Conservation (phyloP, 2,797 vertebrate species). For the Catharus ustulatus region DNA sequence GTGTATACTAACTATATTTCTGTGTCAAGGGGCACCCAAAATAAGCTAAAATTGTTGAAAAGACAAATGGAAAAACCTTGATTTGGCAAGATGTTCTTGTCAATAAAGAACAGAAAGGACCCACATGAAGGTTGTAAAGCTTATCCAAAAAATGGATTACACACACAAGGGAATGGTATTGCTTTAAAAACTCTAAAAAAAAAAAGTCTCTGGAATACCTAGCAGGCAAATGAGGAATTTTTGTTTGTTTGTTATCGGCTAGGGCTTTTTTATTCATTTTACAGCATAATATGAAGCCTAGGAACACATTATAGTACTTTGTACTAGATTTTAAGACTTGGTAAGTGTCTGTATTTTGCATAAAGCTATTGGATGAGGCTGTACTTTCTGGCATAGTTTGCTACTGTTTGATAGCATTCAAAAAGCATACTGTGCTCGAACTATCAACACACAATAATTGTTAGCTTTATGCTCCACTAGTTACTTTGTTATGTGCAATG, state of each 20-base stretch:
- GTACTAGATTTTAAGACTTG: slow-evolving; percentile 1
- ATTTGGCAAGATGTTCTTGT: neutral
- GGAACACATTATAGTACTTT: neutral
- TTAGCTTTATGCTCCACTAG: slow-evolving; percentile 32
- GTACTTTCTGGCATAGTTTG: slow-evolving; percentile 25
- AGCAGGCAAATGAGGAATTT: neutral
- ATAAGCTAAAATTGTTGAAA: neutral
- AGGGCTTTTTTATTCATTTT: neutral
- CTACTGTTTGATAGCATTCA: slow-evolving; percentile 25
- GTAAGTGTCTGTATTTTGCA: slow-evolving; percentile 17
- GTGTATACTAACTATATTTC: neutral
- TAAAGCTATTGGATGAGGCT: slow-evolving; percentile 12
- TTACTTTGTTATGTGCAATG: neutral
- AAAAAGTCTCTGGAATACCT: neutral
- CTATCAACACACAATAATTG: slow-evolving; percentile 21
- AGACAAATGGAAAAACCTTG: neutral
- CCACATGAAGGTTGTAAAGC: neutral
- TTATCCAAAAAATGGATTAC: neutral
- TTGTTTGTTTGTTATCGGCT: neutral
- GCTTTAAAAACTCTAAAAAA: neutral
- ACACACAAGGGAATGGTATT: neutral
- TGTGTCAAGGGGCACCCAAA: neutral
- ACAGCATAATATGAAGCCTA: neutral
- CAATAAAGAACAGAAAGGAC: neutral
- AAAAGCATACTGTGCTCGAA: slow-evolving; percentile 40